These are phyloP conservation scores for Maccullochella peelii DNA, from an alignment of 2,113 vertebrate species.

Conservation along the genomic window DNA sequence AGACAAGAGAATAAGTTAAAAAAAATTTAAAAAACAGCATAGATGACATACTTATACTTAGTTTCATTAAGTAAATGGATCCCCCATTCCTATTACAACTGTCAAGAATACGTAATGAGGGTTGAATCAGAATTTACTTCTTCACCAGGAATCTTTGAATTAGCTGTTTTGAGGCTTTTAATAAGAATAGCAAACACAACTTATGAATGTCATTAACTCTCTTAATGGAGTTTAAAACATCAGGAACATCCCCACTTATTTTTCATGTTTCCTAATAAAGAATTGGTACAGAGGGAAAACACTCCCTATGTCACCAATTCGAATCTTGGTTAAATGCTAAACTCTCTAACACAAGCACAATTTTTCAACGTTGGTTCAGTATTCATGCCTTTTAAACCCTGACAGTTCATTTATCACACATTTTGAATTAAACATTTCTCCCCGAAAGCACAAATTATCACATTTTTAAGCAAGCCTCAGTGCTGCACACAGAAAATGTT, in stretches of 20 bases:
- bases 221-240: background rate
- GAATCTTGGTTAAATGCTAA: background rate
- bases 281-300: background rate
- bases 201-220: background rate
- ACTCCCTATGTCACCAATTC: background rate
- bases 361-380: background rate
- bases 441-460: background rate
- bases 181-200: background rate
- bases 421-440: slow-evolving; percentile 6
- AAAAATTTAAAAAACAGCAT: background rate
- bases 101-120: background rate
- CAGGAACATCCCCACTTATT: background rate
- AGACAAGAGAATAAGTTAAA: background rate
- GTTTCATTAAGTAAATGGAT: too few relatives aligned
- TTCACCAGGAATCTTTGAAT: background rate
- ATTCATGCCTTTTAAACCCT: background rate
- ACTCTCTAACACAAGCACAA: background rate
- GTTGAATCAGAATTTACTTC: background rate
- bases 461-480: background rate
- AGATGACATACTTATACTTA: background rate
- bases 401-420: slow-evolving; percentile 1
- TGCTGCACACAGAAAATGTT: background rate
- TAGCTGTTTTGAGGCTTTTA: background rate
- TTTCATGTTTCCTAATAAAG: background rate
- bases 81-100: background rate